phyloP scores from a whole-genome alignment of 2,888 invertebrate genomes.

The Dorcus parallelipipedus region DNA sequence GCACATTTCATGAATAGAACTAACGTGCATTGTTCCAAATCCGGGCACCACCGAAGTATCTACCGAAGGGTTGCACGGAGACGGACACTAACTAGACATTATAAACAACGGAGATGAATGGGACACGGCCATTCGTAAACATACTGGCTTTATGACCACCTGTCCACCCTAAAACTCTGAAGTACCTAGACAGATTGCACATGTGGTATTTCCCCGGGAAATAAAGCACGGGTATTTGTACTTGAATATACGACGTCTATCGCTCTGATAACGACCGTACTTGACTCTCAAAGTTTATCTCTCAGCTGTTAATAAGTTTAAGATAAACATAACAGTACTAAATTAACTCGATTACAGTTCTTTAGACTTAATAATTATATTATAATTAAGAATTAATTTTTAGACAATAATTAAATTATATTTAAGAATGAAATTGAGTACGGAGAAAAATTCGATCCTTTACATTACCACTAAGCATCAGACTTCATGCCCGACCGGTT shows the following conservation, averaged over 20 bases:
- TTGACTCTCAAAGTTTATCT: neutral
- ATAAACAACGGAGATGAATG: slow-evolving; percentile 21
- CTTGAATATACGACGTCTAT: neutral
- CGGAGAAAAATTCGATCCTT: no score
- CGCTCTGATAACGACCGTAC: neutral
- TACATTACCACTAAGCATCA: no score
- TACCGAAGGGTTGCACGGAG: slow-evolving; percentile 17
- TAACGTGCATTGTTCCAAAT: neutral
- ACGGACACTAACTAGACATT: slow-evolving; percentile 22
- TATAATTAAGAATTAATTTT: no score
- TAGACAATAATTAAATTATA: no score
- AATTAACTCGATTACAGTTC: no score
- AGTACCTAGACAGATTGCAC: slow-evolving; percentile 1
- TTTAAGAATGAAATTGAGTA: no score
- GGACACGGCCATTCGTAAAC: slow-evolving; percentile 9
- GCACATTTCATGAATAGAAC: no score
- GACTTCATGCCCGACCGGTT: no score
- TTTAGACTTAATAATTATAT: no score
- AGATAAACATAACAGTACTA: neutral
- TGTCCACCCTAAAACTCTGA: slow-evolving; percentile 10
- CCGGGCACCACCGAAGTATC: slow-evolving; percentile 7
- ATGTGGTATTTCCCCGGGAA: neutral
- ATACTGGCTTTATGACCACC: slow-evolving; percentile 17
- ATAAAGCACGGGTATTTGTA: neutral
- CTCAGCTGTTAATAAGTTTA: no score